Evolutionary conservation across 2,797 vertebrate species (phyloP), one percentile per base, ranked within the genome.

Genomic region (Heteromormyrus szaboi): DNA sequence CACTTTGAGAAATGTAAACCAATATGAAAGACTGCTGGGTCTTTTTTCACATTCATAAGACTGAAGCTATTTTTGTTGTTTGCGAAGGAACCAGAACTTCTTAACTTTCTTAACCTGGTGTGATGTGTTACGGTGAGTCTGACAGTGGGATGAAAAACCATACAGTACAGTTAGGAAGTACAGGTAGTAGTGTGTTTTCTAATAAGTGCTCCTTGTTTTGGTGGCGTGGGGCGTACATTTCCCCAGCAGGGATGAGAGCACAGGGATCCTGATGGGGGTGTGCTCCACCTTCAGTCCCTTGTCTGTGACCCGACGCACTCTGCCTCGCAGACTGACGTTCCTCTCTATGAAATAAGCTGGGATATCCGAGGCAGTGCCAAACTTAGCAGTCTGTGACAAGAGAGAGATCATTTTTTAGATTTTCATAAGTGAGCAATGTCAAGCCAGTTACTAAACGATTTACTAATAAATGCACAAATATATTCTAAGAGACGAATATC

Each of bases 251-350:
- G 93, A 90, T 22, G 97, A 94, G 90, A 98, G 19, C 72, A 98
- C 19, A 7, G 98, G 98, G 90, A 98, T 25, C 89, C 92, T 91
- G 89, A 99, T 97, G 0, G 98, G 98, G 89, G 98, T 7, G 87
- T 99, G 98, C 86, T 99, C 98, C 88, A 99, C 95, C 94, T 97
- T 94, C 14, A 99, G 94, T 46, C 97, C 96, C 81, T 91, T 92
- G 86, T 97, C 96, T 0, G 96, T 97, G 90, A 99, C 9, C 0
- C 83, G 93, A 79, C 89, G 94, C 51, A 99, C 92, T 91, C 93
- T 97, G 89, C 98, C 98, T 83, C 97, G 95, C 54, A 99, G 92
- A 88, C 97, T 98, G 92, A 99, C 95, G 33, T 97, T 97, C 91
- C 91, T 97, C 93, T 97, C 95, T 89, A 99, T 94, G 84, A 99